Evolutionary conservation across 2,113 vertebrate genomes (phyloP), one percentile per base, ranked within the genome.

Genomic region (Thomomys bottae): DNA sequence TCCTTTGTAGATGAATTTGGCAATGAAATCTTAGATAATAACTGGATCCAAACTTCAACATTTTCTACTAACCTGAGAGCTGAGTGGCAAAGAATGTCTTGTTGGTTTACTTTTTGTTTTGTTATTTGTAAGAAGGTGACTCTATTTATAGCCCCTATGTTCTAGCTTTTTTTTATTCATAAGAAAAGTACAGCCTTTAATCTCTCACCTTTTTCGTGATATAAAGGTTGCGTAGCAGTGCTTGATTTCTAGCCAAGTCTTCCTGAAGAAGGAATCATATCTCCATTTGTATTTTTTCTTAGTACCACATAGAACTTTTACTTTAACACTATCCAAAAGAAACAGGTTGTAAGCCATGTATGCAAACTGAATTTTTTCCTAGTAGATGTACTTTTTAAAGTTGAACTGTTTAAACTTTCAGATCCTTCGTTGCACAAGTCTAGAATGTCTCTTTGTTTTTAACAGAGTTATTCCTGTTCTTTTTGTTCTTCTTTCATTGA

Each of bases 91-190:
- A 59, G 86, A 7, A 45, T 18, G 32, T 84, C 68, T 71, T 64
- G 42, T 76, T 95, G 73, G 83, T 89, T 94, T 87, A 26, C 36
- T 80, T 78, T 90, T 63, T 64, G 8, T 73, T 17, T 64, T 67
- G 70, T 75, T 93, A 77, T 81, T 88, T 87, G 91, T 38, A 73
- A 72, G 67, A 77, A 61, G n/a, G 36, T 61, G 28, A 59, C 89
- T 95, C 73, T 71, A 80, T 81, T 81, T 94, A 38, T 63, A 78
- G 36, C 3, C 42, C 67, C 45, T 91, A 38, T 18, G 67, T 77
- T 54, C 11, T 54, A 17, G 14, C 18, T 54, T 3, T 54, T 54
- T 54, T 54, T 14, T 54, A 54, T 54, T 54, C 11, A 54, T 15
- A 54, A 54, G 49, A 54, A 54, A 54, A 54, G 49, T 54, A 15